These are phyloP conservation scores for Potamilus streckersoni DNA, from an alignment of 1,140 invertebrate genomes.

Conservation along the genomic window DNA sequence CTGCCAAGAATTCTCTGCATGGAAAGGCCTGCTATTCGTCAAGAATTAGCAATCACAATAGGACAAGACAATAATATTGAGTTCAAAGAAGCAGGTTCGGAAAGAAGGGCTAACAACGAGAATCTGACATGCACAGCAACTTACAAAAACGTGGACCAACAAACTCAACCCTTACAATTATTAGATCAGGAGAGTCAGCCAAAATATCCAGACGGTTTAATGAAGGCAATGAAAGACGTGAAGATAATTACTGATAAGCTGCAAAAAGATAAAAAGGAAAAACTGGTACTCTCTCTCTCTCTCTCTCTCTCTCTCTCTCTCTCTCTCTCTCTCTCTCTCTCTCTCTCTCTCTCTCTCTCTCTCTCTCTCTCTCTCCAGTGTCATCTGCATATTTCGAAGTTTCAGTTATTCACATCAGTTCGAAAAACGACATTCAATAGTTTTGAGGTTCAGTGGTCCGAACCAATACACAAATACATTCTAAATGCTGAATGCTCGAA, in stretches of 20 bases:
- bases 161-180: neutral
- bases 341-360: too few relatives aligned
- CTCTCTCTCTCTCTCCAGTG: too few relatives aligned
- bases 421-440: too few relatives aligned
- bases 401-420: too few relatives aligned
- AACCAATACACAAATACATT: too few relatives aligned
- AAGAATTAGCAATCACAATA: conserved; percentile 16
- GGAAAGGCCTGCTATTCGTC: conserved; percentile 51
- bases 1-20: conserved; percentile 76
- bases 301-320: too few relatives aligned
- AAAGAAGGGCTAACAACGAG: neutral
- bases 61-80: neutral
- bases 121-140: neutral
- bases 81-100: neutral
- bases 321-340: too few relatives aligned
- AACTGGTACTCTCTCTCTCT: conserved; percentile 33
- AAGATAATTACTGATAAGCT: conserved; percentile 97
- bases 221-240: conserved; percentile 91
- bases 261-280: conserved; percentile 71
- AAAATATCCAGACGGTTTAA: conserved; percentile 76
- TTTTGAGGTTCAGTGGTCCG: too few relatives aligned
- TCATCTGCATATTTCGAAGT: too few relatives aligned
- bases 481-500: too few relatives aligned
- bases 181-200: conserved; percentile 1
- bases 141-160: neutral